Evolutionary conservation across 2,888 invertebrate species (phyloP), one percentile per base, ranked within the genome.

Genomic region (Eucriotettix oculatus): DNA sequence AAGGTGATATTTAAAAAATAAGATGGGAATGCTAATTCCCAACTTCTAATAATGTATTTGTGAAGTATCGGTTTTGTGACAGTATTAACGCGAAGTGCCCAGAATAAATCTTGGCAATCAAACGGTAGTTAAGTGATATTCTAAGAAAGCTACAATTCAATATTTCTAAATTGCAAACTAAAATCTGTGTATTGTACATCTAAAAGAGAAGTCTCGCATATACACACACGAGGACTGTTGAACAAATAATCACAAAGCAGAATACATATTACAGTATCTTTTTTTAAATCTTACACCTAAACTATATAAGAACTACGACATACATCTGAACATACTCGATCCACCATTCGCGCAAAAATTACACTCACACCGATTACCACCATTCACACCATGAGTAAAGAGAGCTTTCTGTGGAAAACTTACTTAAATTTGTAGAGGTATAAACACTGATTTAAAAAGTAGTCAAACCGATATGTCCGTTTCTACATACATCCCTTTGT

Each of bases 401-500:
- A 63, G 63, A 63, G 63, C 63, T 61, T 63, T 56, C 56, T 48
- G 54, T 62, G 60, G 48, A 61, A 60, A 55, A 61, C 59, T 61
- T 53, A 57, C 62, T 57, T 61, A 61, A 62, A 58, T 52, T 42
- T 55, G 59, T 63, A 58, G 54, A 60, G 60, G 58, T 63, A 61
- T 56, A 61, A 63, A 63, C 63, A 63, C 56, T 63, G 60, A 63
- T 61, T 58, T 61, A 61, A 55, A 61, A 57, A 60, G 60, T 57
- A 57, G 58, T 62, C 56, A 59, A 63, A 58, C 61, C 61, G 63
- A 63, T 63, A 63, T 63, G 63, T 63, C 63, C 61, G 59, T 56
- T 59, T 62, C 63, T 59, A 61, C 29, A 29, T 55, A 56, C 16
- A 57, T 60, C 55, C 56, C 54, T 53, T 41, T 44, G 16, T 29